Evolutionary conservation across 1,140 invertebrate species (phyloP).

Genomic region (Hesperophylax magnus): DNA sequence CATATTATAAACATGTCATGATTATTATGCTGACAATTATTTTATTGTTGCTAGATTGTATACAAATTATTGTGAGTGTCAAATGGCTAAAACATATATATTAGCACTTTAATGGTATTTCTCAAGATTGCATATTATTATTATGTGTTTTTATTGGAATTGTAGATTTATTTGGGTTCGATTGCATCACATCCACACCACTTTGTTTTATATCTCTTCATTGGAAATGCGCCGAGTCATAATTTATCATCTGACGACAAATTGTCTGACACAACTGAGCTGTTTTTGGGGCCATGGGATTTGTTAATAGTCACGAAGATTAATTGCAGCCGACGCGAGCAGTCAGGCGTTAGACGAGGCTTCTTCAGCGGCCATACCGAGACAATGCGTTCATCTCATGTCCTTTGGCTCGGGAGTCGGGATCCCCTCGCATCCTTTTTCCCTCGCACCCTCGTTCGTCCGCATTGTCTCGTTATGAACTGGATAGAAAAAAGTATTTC

Average conservation of each 20-base stretch:
- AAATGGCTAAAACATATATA: too few species aligned
- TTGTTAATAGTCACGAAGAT: constrained; percentile 52
- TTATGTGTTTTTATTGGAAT: too few species aligned
- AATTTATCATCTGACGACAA: constrained; percentile 35
- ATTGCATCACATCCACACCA: too few species aligned
- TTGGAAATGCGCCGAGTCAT: background rate
- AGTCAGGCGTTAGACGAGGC: constrained; percentile 3
- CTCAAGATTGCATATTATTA: too few species aligned
- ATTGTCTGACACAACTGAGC: constrained; percentile 30
- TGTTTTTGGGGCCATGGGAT: constrained; percentile 16
- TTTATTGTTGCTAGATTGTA: too few species aligned
- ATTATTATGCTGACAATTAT: too few species aligned
- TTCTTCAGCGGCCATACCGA: background rate
- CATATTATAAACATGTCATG: too few species aligned
- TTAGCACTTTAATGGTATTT: too few species aligned
- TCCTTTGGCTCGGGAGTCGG: background rate
- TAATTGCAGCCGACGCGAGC: constrained; percentile 41
- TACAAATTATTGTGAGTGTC: too few species aligned
- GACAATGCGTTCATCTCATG: constrained; percentile 21
- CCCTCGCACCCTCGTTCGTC: constrained; percentile 34
- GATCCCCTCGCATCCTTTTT: constrained; percentile 14
- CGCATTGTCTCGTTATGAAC: constrained; percentile 42
- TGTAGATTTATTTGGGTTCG: too few species aligned
- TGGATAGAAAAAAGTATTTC: constrained; percentile 48
- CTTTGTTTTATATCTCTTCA: background rate